Conservation (phyloP, 2,888 invertebrate species). For the Thereva unica region DNA sequence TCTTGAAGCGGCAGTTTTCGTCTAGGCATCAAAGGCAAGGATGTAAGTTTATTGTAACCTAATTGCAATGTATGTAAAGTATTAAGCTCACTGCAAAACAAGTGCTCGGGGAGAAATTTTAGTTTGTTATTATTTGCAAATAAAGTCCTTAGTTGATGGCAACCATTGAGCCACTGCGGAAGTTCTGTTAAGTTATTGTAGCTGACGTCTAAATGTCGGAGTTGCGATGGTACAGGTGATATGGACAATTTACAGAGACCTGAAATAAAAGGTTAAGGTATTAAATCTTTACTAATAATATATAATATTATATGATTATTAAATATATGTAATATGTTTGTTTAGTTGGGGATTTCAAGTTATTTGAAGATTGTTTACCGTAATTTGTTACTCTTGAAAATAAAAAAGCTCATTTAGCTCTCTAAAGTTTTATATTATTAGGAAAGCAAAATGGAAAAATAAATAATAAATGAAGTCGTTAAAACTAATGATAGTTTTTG, state of each 20-base stretch:
- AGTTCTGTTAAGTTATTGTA: conserved; percentile 74
- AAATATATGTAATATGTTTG: neutral
- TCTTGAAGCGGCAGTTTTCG: conserved; percentile 69
- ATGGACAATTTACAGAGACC: conserved; percentile 73
- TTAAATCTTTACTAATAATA: neutral
- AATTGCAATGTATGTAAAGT: conserved; percentile 74
- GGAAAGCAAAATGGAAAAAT: no score
- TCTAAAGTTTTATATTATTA: no score
- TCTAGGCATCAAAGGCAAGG: conserved; percentile 72
- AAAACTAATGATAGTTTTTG: no score
- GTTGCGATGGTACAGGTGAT: conserved; percentile 69
- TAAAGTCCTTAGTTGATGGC: conserved; percentile 71
- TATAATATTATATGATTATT: neutral
- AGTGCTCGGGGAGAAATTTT: conserved; percentile 70
- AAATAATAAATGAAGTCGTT: no score
- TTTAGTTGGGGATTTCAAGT: no score
- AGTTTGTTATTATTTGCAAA: conserved; percentile 77
- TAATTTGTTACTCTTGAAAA: no score
- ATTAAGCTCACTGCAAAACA: conserved; percentile 75
- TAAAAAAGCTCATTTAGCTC: no score
- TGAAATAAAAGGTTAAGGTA: conserved; percentile 55
- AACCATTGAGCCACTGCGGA: conserved; percentile 77
- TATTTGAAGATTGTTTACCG: no score
- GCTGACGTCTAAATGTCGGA: conserved; percentile 78
- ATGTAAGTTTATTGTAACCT: conserved; percentile 76